Conservation (phyloP, 2,797 vertebrate genomes). For the Cossypha heuglini region DNA sequence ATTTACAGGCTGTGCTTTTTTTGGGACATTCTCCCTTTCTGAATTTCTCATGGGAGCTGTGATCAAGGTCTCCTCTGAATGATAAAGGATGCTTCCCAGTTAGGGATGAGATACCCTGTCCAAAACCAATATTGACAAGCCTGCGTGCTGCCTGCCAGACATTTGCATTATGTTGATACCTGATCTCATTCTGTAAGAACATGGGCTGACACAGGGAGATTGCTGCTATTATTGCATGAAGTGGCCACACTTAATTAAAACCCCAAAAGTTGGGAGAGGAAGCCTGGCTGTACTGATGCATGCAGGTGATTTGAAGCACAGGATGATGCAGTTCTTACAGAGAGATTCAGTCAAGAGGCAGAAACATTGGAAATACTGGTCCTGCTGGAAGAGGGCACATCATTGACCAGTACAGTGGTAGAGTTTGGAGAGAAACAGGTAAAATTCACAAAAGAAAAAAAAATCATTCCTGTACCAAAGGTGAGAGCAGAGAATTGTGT, state of each 20-base stretch:
- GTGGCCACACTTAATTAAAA: background rate
- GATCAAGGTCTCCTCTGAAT: constrained; percentile 38
- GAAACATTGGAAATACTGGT: background rate
- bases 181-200: background rate
- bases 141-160: constrained; percentile 1
- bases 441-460: background rate
- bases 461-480: background rate
- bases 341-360: background rate
- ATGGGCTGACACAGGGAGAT: background rate
- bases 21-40: background rate
- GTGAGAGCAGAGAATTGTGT: background rate
- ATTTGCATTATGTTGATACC: constrained; percentile 19
- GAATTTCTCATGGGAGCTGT: constrained; percentile 39
- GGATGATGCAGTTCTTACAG: background rate
- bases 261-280: background rate
- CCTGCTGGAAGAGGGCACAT: background rate
- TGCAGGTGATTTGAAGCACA: background rate
- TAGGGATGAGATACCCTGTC: background rate
- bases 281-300: background rate
- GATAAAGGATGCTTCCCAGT: constrained; percentile 32
- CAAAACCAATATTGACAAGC: constrained; percentile 58
- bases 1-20: constrained; percentile 51
- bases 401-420: background rate
- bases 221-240: background rate
- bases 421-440: background rate